Evolutionary conservation across 2,113 vertebrate genomes (phyloP), one percentile per base, ranked within the genome.

Genomic region (Abramis brama): DNA sequence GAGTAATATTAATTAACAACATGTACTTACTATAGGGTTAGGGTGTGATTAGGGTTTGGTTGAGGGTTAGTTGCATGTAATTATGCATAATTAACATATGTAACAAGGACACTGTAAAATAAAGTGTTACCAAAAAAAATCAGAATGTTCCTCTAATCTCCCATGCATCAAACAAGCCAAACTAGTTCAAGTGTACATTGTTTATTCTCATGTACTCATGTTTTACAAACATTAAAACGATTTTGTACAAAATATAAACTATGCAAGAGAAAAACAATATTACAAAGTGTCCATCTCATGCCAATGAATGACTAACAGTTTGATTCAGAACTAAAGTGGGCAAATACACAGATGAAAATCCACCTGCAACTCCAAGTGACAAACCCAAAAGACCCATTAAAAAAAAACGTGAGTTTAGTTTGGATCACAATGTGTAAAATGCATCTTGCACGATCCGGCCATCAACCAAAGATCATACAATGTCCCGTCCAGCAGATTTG

Each of bases 231-330:
- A 92, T 83, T 91, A 91, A 89, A 91, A 89, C 91, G 64, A 92
- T 92, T 57, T 91, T 92, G 92, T 94, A 94, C 92, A 95, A 94
- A 95, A 94, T 94, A 94, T 93, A 93, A 93, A 91, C 91, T 92
- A 91, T 71, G 66, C 66, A 71, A 57, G 81, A 91, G 89, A 89
- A 85, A 79, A 87, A 87, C 86, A 59, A 11, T 91, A 91, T 92
- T 90, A 68, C 43, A 88, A 87, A 89, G 64, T 43, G 87, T 91
- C 79, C 86, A 88, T 89, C 90, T 93, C 86, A 87, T 90, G 83
- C 86, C 85, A 89, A 11, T 4, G 74, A 57, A 62, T 13, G 7
- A 79, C 55, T 66, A 71, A 73, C 81, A 83, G 43, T 57, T 83
- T 33, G 12, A 71, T 57, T 52, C 10, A 39, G 23, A 47, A 57